Evolutionary conservation across 2,888 invertebrate genomes (phyloP), one percentile per base, ranked within the genome.

Genomic region (Mesorhabditis sp.): DNA sequence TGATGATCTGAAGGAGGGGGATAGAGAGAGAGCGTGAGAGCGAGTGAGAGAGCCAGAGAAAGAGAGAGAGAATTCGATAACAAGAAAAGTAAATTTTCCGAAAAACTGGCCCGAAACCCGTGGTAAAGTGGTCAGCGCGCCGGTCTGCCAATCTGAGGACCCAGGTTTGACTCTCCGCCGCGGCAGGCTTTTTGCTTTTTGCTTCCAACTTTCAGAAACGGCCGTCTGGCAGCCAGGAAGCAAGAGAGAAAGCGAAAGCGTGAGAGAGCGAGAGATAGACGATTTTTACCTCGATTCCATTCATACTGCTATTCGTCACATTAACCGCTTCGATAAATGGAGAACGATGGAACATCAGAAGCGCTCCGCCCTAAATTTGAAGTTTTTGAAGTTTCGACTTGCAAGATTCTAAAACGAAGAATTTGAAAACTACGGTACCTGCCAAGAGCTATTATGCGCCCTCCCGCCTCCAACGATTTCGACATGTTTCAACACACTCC

Each of bases 401-500:
- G n/a, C n/a, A n/a, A n/a, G n/a, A n/a, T n/a, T n/a, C n/a, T n/a
- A n/a, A n/a, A n/a, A n/a, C n/a, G n/a, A n/a, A n/a, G n/a, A n/a
- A n/a, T n/a, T 50, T n/a, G 67, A 63, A 0, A 73, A 63, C 44
- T 50, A n/a, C n/a, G 7, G 10, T 50, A 50, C 58, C 58, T 79
- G 76, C 64, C 93, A 92, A 86, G 93, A 94, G 86, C 96, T 94
- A 82, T 93, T 94, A 83, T 98, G 98, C 43, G 97, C 88, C 75
- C 95, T 91, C 42, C 98, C 98, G 67, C 96, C 98, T 4, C 95
- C 94, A 67, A 91, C 90, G 66, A 98, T 92, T 79, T 92, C 91
- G n/a, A 87, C 86, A 76, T 87, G 86, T 15, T 92, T 90, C 72
- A 97, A 84, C 28, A 90, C 88, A n/a, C 95, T 95, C 82, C 92